phyloP scores from a whole-genome alignment of 2,113 vertebrate genomes.

The Vanacampus margaritifer region DNA sequence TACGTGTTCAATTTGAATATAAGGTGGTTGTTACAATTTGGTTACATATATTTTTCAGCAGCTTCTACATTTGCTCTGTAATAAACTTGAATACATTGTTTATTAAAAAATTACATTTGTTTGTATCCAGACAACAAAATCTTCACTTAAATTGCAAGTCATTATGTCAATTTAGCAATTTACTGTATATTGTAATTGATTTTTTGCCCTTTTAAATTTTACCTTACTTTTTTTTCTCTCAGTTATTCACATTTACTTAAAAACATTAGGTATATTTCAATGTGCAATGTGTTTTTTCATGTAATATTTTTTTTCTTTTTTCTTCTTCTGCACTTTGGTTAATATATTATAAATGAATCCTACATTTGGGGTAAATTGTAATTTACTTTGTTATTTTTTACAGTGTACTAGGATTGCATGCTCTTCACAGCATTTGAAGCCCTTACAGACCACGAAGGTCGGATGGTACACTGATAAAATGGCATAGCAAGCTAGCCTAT shows the following conservation, averaged over 20 bases:
- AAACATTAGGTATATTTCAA: no score
- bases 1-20: neutral
- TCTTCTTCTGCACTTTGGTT: no score
- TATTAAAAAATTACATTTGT: neutral
- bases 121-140: neutral
- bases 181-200: no score
- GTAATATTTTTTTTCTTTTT: no score
- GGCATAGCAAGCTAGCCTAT: neutral
- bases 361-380: no score
- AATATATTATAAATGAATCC: no score
- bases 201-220: no score
- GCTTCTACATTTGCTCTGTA: neutral
- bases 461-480: neutral
- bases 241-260: no score
- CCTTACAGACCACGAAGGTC: neutral
- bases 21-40: neutral
- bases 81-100: neutral
- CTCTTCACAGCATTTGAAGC: neutral
- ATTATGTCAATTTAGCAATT: neutral
- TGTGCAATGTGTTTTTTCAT: no score
- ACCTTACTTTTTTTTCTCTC: no score
- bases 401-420: neutral
- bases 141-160: neutral
- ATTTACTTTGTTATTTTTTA: no score
- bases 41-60: neutral